Percentiles rank a stretch among this genome's conserved stretches.
Evolutionary conservation across 2,797 vertebrate species (phyloP).

Genomic region (Nasua narica): DNA sequence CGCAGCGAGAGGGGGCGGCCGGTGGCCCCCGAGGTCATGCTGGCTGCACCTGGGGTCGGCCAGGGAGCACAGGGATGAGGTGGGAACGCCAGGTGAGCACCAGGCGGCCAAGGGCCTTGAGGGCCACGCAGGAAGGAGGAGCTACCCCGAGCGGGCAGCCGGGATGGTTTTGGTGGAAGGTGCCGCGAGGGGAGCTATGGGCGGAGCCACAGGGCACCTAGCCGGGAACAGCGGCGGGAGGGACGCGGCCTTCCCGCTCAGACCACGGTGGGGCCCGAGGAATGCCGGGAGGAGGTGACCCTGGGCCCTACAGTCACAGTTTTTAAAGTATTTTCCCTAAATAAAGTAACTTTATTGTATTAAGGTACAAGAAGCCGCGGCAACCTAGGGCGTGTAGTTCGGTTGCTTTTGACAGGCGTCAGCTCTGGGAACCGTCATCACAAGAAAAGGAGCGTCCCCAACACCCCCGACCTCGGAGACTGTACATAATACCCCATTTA

Average conservation of each 20-base stretch:
- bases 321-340: background rate
- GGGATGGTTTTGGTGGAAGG: background rate
- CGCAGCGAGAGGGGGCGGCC: background rate
- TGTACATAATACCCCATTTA: accelerated
- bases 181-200: too few relatives aligned
- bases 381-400: too few relatives aligned
- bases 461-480: background rate
- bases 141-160: background rate
- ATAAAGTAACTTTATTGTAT: background rate
- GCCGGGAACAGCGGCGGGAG: background rate
- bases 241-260: background rate
- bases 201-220: background rate
- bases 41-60: background rate
- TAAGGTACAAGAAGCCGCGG: background rate
- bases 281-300: background rate
- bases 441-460: background rate
- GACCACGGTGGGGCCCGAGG: background rate
- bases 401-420: accelerated
- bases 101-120: background rate
- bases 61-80: background rate
- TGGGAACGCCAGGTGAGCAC: accelerated
- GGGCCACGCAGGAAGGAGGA: too few relatives aligned
- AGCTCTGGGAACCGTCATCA: background rate
- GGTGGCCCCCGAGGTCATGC: accelerated
- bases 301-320: background rate